Evolutionary conservation across 1,140 invertebrate species (phyloP), one percentile per base, ranked within the genome.

Genomic region (Eufriesea mexicana): DNA sequence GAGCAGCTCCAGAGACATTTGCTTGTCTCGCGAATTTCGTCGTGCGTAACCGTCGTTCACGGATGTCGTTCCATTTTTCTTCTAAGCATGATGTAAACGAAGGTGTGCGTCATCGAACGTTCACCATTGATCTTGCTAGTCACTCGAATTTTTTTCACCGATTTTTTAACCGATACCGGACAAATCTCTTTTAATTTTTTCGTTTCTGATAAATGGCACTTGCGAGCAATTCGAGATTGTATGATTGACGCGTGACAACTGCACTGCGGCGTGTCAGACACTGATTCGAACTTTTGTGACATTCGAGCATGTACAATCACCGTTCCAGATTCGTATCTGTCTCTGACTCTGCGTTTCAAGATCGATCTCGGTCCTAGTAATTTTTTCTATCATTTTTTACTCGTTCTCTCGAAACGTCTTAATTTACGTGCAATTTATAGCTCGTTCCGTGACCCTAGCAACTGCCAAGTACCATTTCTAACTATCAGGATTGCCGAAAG

Each of bases 121-220:
- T 55, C 59, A 23, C 59, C 59, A 47, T 73, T 74, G 61, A 80
- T 80, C 70, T 80, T 64, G 70, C 9, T 35, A 35, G 10, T 51
- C 25, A 18, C 20, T 6, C 2, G 20, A 9, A 6, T 20, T 75
- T 42, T 54, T 51, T 2, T 6, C 2, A 16, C 20, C 10, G n/a
- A 59, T 73, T 47, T 54, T 2, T 55, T 8, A 7, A 14, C 25
- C 5, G 12, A 23, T 61, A 23, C 35, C 0, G n/a, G 7, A 45
- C 20, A 16, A 79, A 61, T 23, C 47, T 10, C 16, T 42, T 51
- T 67, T 45, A 9, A 20, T 5, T 14, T 51, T 72, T 72, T 45
- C 20, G 54, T 23, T 23, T 12, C 18, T 35, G 2, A 23, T 59
- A 59, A 79, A 79, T 16, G 51, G 5, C 7, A 59, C 20, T 62